phyloP scores from a whole-genome alignment of 1,140 invertebrate genomes.

The Chironomus tepperi region DNA sequence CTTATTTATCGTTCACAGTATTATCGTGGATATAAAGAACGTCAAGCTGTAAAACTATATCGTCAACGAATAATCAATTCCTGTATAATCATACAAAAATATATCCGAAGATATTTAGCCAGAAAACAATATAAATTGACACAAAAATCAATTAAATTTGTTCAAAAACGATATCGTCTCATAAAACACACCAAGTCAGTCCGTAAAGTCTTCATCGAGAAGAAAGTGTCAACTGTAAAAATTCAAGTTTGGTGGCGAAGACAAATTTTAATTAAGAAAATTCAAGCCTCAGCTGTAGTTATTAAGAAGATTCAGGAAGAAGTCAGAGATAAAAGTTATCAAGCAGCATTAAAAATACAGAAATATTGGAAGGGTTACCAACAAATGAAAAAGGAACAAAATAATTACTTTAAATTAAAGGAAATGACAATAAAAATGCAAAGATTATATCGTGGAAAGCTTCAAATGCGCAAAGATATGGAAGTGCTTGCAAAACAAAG shows the following conservation, averaged over 20 bases:
- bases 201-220: slow-evolving; percentile 27
- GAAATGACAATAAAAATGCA: neutral
- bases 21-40: slow-evolving; percentile 43
- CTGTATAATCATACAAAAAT: slow-evolving; percentile 46
- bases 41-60: slow-evolving; percentile 39
- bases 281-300: slow-evolving; percentile 5
- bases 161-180: too few relatives aligned
- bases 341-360: slow-evolving; percentile 30
- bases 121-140: slow-evolving; percentile 37
- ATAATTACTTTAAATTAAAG: too few relatives aligned
- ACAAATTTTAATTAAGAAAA: slow-evolving; percentile 11
- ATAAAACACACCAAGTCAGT: too few relatives aligned
- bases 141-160: slow-evolving; percentile 26
- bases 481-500: slow-evolving; percentile 28
- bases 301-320: neutral
- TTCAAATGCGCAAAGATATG: slow-evolving; percentile 25
- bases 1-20: slow-evolving; percentile 31
- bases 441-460: neutral
- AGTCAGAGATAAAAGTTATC: neutral
- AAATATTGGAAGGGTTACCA: slow-evolving; percentile 20
- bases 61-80: slow-evolving; percentile 37
- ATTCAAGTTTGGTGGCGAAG: slow-evolving; percentile 27
- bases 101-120: slow-evolving; percentile 43
- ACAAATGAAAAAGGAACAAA: too few relatives aligned
- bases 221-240: slow-evolving; percentile 24